Evolutionary conservation across 1,140 invertebrate species (phyloP).

Genomic region (Doryteuthis pealeii): DNA sequence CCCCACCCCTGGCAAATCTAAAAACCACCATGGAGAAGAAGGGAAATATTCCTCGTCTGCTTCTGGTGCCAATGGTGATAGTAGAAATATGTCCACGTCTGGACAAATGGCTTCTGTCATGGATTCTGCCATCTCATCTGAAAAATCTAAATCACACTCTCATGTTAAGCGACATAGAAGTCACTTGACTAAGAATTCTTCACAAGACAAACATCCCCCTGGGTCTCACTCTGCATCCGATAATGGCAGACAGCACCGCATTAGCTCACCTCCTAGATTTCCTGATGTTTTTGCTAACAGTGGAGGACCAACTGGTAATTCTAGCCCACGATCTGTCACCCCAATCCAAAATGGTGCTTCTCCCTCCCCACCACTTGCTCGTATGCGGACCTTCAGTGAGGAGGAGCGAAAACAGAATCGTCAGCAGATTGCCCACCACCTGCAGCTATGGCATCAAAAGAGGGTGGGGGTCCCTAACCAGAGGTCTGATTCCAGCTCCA

Average conservation of each 20-base stretch:
- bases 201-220: conserved; percentile 21
- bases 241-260: conserved; percentile 22
- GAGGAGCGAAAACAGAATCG: conserved; percentile 52
- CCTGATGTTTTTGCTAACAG: conserved; percentile 14
- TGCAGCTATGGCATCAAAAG: conserved; percentile 51
- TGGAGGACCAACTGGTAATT: not conserved
- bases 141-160: conserved; percentile 9
- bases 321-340: not conserved
- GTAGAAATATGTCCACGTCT: conserved; percentile 10
- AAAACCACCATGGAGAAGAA: not conserved
- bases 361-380: conserved; percentile 40
- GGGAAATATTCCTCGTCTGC: not conserved
- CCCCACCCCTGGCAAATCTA: not conserved
- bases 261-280: conserved; percentile 9
- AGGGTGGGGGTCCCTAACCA: conserved; percentile 31
- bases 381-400: conserved; percentile 42
- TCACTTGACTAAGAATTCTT: not conserved
- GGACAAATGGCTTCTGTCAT: conserved; percentile 29
- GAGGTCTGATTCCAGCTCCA: conserved; percentile 23
- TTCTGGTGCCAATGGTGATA: not conserved
- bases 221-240: conserved; percentile 20
- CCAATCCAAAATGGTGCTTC: conserved; percentile 17
- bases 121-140: conserved; percentile 27
- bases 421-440: conserved; percentile 50
- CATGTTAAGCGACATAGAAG: conserved; percentile 9